These are phyloP conservation scores for Nasonia longicornis DNA, from an alignment of 1,140 invertebrate genomes.

Conservation along the genomic window DNA sequence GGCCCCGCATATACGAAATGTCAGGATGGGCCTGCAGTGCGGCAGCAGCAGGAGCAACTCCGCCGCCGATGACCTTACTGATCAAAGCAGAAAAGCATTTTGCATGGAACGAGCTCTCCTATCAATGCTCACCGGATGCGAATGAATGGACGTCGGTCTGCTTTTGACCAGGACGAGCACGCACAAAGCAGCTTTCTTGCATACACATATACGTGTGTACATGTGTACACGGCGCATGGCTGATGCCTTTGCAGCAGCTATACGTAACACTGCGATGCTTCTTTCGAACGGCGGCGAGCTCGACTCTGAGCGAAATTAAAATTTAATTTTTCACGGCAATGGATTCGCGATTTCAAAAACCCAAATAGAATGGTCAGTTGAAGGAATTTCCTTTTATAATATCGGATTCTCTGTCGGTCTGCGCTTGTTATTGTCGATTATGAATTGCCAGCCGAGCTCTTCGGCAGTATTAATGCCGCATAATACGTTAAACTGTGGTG, in stretches of 20 bases:
- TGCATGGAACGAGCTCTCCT: constrained; percentile 51
- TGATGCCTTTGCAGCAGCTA: too few relatives aligned
- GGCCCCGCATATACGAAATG: neutral
- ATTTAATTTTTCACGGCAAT: neutral
- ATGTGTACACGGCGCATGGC: neutral
- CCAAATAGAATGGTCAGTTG: too few relatives aligned
- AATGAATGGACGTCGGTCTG: constrained; percentile 57
- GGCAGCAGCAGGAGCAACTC: neutral
- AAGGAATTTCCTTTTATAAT: too few relatives aligned
- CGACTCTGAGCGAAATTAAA: neutral
- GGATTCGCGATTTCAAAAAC: too few relatives aligned
- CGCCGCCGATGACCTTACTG: constrained; percentile 50
- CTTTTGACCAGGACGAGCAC: constrained; percentile 52
- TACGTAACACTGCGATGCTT: too few relatives aligned
- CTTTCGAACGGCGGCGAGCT: too few relatives aligned
- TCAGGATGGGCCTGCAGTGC: constrained; percentile 19
- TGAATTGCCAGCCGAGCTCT: constrained; percentile 61
- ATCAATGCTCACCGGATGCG: constrained; percentile 59
- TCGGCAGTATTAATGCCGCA: constrained; percentile 64
- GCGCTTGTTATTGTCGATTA: constrained; percentile 52
- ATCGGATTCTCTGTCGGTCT: too few relatives aligned
- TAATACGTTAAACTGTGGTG: constrained; percentile 64
- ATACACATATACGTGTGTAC: constrained; percentile 17
- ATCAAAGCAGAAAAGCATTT: constrained; percentile 53
- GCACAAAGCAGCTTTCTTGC: constrained; percentile 47